Base-by-base conservation (phyloP, 2,797 vertebrate species). In the Acanthurus leucopareius region DNA sequence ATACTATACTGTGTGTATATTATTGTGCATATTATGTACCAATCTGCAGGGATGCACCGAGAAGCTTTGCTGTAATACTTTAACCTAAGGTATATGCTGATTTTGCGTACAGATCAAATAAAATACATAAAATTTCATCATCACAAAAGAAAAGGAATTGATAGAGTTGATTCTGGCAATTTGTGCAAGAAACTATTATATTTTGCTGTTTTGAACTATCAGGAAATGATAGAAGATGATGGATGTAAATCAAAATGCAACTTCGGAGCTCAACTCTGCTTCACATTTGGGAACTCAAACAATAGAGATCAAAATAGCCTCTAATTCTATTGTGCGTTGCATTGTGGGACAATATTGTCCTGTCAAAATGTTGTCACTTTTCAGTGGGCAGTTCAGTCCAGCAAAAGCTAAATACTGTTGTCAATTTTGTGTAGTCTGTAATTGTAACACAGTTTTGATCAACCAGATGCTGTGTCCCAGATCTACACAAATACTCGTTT, bases 401-500 rank as follows among this genome's bases (percentile, higher is more conserved):
- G 14, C 17, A 48, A 56, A 3, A 42, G 22, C 42, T 60, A 57
- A 48, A 17, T 7, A 57, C n/a, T n/a, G 17, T 57, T 52, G 17
- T 20, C n/a, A 4, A 62, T 45, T 62, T 1, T 20, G 11, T 14
- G 5, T n/a, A 3, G 19, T 7, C 25, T 6, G 15, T 14, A 86
- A 69, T 10, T 79, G 14, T 58, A 53, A 49, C 42, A 38, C 32
- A 35, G 10, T 16, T 61, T 5, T 64, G n/a, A 49, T 80, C 19
- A 45, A 40, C 22, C 16, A 35, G 75, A 61, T 64, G 38, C 22
- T 20, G 51, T 71, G 69, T 69, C 74, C 69, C 69, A 77, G 10
- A 74, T 89, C 13, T 56, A 73, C 68, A 38, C 28, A 32, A 32
- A 4, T 32, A 32, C 28, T 32, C 5, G 20, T 56, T 66, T 32